Percentiles rank a stretch among this genome's conserved stretches.
These are phyloP conservation scores for Dendroctonus valens DNA, from an alignment of 1,140 invertebrate species.

Conservation along the genomic window DNA sequence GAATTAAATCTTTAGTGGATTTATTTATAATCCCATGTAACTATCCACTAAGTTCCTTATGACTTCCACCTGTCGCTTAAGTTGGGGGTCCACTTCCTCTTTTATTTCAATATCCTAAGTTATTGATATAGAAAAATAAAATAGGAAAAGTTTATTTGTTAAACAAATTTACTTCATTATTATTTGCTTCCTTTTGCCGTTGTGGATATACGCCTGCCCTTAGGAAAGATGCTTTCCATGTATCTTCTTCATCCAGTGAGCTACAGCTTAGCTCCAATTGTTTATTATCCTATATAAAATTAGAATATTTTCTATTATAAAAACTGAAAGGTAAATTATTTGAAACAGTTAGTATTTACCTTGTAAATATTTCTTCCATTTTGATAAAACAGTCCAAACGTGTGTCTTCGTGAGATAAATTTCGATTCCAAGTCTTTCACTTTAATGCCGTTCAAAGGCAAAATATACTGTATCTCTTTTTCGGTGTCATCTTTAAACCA, in stretches of 20 bases:
- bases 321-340: not conserved
- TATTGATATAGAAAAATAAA: constrained; percentile 4
- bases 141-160: not conserved
- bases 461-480: constrained; percentile 99
- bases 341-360: constrained; percentile 51
- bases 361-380: constrained; percentile 95
- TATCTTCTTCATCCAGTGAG: constrained; percentile 97
- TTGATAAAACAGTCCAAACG: constrained; percentile 97
- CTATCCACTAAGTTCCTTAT: constrained; percentile 99
- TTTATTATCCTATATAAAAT: constrained; percentile 78
- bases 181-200: constrained; percentile 73
- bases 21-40: constrained; percentile 99
- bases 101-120: constrained; percentile 12
- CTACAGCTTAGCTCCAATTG: constrained; percentile 96
- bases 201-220: constrained; percentile 99
- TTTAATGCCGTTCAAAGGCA: constrained; percentile 95
- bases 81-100: constrained; percentile 83
- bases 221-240: constrained; percentile 99
- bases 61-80: constrained; percentile 98
- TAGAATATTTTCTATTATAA: not conserved
- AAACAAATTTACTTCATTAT: constrained; percentile 10
- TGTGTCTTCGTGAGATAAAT: constrained; percentile 96
- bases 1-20: constrained; percentile 96
- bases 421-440: constrained; percentile 85
- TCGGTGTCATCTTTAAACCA: constrained; percentile 99